These are phyloP conservation scores for Pyralis farinalis DNA, from an alignment of 2,888 invertebrate genomes.

Conservation along the genomic window DNA sequence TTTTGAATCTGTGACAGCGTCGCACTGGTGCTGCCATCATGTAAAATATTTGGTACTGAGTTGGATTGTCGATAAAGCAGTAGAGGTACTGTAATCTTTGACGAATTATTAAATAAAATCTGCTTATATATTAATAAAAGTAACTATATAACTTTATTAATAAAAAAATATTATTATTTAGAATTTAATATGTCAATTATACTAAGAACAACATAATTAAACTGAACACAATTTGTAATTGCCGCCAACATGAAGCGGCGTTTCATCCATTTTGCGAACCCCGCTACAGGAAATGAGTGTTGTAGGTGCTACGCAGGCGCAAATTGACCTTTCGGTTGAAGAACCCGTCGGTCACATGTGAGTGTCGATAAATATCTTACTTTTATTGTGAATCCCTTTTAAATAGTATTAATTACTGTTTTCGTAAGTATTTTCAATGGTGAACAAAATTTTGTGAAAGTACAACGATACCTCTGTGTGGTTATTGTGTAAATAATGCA, in stretches of 20 bases:
- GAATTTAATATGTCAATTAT: neutral
- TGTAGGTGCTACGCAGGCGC: slow-evolving; percentile 86
- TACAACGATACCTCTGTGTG: slow-evolving; percentile 52
- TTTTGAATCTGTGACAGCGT: slow-evolving; percentile 15
- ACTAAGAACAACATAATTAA: neutral
- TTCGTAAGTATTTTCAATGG: slow-evolving; percentile 76
- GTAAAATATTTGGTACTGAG: neutral
- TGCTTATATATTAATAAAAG: neutral
- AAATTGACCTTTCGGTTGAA: slow-evolving; percentile 89
- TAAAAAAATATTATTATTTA: neutral
- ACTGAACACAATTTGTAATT: slow-evolving; percentile 46
- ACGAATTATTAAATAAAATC: neutral
- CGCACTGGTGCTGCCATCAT: slow-evolving; percentile 6
- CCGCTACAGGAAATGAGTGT: slow-evolving; percentile 78
- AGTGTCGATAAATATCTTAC: slow-evolving; percentile 85
- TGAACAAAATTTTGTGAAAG: slow-evolving; percentile 66
- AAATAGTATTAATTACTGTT: slow-evolving; percentile 63
- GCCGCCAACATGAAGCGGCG: slow-evolving; percentile 54
- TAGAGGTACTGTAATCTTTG: slow-evolving; percentile 1
- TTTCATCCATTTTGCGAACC: slow-evolving; percentile 72
- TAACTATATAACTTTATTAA: neutral
- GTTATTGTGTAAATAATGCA: slow-evolving; percentile 65
- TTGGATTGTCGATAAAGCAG: slow-evolving; percentile 27
- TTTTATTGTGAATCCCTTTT: slow-evolving; percentile 73
- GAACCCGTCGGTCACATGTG: slow-evolving; percentile 96